Conservation (phyloP, 2,113 vertebrate genomes). For the Ophthalmolycus amberensis region DNA sequence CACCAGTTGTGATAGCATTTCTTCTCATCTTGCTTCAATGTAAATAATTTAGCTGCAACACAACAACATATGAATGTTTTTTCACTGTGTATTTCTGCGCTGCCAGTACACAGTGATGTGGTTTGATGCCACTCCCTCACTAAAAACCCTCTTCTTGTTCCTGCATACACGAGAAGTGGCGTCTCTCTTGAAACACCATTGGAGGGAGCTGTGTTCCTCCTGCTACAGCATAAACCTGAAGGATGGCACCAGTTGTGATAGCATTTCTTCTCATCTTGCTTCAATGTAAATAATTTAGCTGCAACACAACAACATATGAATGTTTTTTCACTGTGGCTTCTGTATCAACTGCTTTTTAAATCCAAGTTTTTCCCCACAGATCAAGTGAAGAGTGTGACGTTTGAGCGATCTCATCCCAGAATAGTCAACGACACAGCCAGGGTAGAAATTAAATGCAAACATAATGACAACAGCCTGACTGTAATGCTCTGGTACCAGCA, state of each 20-base stretch:
- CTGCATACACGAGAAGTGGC: conserved; percentile 26
- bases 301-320: too few species aligned
- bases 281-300: conserved; percentile 28
- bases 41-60: not conserved
- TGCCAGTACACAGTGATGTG: conserved; percentile 72
- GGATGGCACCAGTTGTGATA: conserved; percentile 19
- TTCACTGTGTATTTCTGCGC: conserved; percentile 80
- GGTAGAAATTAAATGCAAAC: conserved; percentile 53
- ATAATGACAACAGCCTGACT: too few species aligned
- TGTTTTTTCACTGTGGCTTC: not conserved
- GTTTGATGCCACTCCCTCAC: conserved; percentile 32
- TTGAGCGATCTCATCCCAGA: conserved; percentile 28
- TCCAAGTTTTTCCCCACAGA: conserved; percentile 40
- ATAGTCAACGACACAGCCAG: not conserved
- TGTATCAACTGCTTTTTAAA: not conserved
- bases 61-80: not conserved
- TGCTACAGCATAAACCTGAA: not conserved
- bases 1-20: conserved; percentile 12
- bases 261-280: conserved; percentile 39
- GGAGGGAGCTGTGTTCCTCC: not conserved
- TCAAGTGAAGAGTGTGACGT: conserved; percentile 19
- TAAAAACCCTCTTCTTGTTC: conserved; percentile 42
- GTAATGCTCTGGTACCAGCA: conserved; percentile 77
- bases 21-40: conserved; percentile 47
- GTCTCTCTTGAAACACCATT: not conserved